Conservation (phyloP, 2,888 invertebrate species). For the Minunthozetes semirufus region DNA sequence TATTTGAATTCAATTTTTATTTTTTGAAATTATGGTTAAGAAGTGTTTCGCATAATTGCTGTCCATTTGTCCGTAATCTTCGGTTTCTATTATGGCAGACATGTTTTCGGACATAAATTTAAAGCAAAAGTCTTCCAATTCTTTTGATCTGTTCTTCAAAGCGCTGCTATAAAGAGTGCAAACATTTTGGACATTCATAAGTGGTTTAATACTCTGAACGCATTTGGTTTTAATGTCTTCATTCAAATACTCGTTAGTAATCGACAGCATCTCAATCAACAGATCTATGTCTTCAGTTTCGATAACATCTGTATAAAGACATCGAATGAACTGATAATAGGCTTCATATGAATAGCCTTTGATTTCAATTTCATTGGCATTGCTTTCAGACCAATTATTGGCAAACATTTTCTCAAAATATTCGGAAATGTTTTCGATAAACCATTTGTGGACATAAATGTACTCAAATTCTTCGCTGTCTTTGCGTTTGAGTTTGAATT, state of each 20-base stretch:
- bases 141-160: no score
- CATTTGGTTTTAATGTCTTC: slow-evolving; percentile 29
- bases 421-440: not conserved
- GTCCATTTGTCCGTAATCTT: not conserved
- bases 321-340: slow-evolving; percentile 25
- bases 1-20: no score
- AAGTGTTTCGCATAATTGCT: no score
- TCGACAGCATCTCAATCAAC: slow-evolving; percentile 15
- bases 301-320: slow-evolving; percentile 31
- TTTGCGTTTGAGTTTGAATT: no score
- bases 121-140: no score
- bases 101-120: no score
- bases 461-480: not conserved
- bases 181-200: not conserved
- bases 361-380: slow-evolving; percentile 24
- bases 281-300: not conserved
- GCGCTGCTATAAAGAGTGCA: not conserved
- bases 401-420: slow-evolving; percentile 34
- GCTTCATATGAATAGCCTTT: slow-evolving; percentile 28
- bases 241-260: slow-evolving; percentile 25
- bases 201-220: slow-evolving; percentile 14
- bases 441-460: slow-evolving; percentile 30
- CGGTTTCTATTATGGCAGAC: no score
- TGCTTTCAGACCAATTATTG: not conserved
- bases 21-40: no score